Evolutionary conservation across 1,140 invertebrate species (phyloP), one percentile per base, ranked within the genome.

Genomic region (Hyposmocoma kahamanoa): DNA sequence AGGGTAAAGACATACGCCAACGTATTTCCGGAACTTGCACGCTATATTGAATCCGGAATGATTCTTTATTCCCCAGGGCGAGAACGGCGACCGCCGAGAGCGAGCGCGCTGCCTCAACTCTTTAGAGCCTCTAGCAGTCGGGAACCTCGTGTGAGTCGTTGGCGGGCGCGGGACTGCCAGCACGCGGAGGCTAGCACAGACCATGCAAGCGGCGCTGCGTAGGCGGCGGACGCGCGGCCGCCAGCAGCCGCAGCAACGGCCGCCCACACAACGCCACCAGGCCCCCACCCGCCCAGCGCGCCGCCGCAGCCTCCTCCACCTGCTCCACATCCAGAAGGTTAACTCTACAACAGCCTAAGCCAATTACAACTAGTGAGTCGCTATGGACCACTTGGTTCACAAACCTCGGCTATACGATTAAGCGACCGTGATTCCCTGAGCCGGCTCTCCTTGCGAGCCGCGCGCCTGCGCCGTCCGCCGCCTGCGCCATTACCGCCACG

Each of bases 351-450:
- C n/a, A n/a, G n/a, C n/a, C n/a, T n/a, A n/a, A n/a, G n/a, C n/a
- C n/a, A n/a, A n/a, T n/a, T n/a, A n/a, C n/a, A n/a, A n/a, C n/a
- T n/a, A n/a, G n/a, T n/a, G n/a, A n/a, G n/a, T n/a, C n/a, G n/a
- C n/a, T n/a, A n/a, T n/a, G n/a, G n/a, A n/a, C n/a, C n/a, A n/a
- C n/a, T n/a, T n/a, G n/a, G n/a, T n/a, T n/a, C n/a, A n/a, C n/a
- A n/a, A n/a, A 92, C 92, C 76, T 94, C 93, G 9, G 93, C 94
- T 30, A 95, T 95, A 20, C 93, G 88, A 72, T 95, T 94, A 18
- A 95, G 74, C 6, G 93, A 94, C 62, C 94, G 93, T 62, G 92
- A 94, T 80, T 95, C 93, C 5, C 93, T 84, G 15, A 95, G 79
- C 2, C 93, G 87, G 1, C 91, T 92, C 63, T 94, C 91, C 53